Base-by-base conservation (phyloP, 1,140 invertebrate genomes). In the Theocolax elegans region DNA sequence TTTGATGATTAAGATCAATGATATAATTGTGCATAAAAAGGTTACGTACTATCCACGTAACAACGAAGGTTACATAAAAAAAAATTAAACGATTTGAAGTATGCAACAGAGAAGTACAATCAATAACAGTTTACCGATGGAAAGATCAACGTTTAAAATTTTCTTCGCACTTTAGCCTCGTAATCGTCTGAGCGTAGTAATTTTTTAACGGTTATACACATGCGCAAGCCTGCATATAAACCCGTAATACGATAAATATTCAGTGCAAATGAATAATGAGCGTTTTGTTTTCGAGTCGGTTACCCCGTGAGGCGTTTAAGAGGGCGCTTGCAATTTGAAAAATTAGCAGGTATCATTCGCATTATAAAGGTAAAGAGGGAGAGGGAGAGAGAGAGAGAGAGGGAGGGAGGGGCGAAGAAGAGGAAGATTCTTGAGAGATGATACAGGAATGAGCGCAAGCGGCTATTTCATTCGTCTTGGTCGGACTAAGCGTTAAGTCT, bases 381-480 rank as follows among this genome's bases (percentile, higher is more conserved):
- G 73, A 75, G 74, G n/a, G n/a, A n/a, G n/a, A 44, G 67, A 64
- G 75, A 71, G 72, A 35, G 31, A 68, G 73, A 75, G 74, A 67
- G 71, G 60, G 72, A 70, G 54, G 71, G 74, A 64, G 74, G 77
- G 77, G 77, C 74, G 72, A 66, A 77, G 74, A 76, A 71, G 79
- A 78, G 75, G 72, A 72, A 71, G 79, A 76, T 79, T 63, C 70
- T 59, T 54, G 40, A 60, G 63, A 53, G 54, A 60, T 60, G 66
- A 68, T 68, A 68, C 66, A 23, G 64, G 38, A 40, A 65, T 21
- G 48, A 62, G 72, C 67, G 63, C 56, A 63, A 53, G 62, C 31
- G 69, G 73, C 74, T 77, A 74, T 80, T 80, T 75, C 76, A 81
- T 79, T 77, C 77, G 73, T 81, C 80, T 81, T 81, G 77, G 75